These are phyloP conservation scores for Todiramphus chloris DNA, from an alignment of 2,113 vertebrate species.

Conservation along the genomic window DNA sequence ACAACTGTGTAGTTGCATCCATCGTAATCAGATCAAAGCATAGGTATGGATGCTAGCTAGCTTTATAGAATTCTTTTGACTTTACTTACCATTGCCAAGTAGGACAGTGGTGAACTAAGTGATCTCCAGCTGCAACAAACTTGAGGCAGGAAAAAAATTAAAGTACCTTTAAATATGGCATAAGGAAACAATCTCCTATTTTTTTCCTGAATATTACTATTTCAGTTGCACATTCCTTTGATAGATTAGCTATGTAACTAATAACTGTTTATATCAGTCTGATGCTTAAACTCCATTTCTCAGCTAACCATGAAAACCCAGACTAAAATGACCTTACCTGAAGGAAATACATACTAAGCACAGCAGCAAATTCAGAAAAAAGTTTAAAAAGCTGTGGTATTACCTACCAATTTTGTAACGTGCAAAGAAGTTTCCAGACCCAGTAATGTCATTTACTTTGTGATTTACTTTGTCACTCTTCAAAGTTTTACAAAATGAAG, in stretches of 20 bases:
- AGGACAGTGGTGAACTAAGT: slow-evolving; percentile 97
- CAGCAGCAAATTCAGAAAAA: not conserved
- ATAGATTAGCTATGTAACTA: not conserved
- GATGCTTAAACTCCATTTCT: not conserved
- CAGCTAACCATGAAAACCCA: not conserved
- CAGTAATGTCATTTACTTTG: not conserved
- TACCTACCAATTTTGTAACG: not conserved
- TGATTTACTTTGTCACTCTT: not conserved
- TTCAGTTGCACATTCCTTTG: not conserved
- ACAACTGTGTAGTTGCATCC: not conserved
- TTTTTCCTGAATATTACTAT: not conserved
- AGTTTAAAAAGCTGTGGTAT: not conserved
- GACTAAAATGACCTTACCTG: not conserved
- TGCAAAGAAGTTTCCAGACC: not conserved
- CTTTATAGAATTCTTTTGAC: not conserved
- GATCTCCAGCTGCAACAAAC: slow-evolving; percentile 97
- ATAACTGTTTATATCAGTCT: not conserved
- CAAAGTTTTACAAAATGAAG: not conserved
- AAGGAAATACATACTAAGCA: not conserved
- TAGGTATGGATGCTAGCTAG: not conserved
- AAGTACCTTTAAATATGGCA: not conserved
- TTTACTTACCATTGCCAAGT: slow-evolving; percentile 98
- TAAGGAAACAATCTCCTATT: not conserved
- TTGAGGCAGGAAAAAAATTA: slow-evolving; percentile 41
- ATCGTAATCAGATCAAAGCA: not conserved